Conservation (phyloP, 1,140 invertebrate species). For the Heterodera schachtii region DNA sequence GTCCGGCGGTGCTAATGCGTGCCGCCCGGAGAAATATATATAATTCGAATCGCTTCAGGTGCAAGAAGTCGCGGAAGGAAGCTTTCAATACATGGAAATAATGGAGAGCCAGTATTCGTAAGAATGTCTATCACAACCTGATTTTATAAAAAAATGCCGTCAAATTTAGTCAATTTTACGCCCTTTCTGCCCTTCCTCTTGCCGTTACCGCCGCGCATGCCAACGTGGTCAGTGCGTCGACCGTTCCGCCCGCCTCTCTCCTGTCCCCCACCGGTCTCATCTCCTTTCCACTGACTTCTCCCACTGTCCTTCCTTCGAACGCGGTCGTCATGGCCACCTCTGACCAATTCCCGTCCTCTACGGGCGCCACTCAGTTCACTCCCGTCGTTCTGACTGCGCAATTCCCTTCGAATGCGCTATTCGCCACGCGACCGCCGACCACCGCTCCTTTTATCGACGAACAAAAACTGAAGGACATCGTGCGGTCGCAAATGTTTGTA, state of each 20-base stretch:
- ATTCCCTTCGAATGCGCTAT: slow-evolving; percentile 34
- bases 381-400: slow-evolving; percentile 26
- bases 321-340: slow-evolving; percentile 31
- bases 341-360: slow-evolving; percentile 28
- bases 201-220: background rate
- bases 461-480: slow-evolving; percentile 57
- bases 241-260: slow-evolving; percentile 50
- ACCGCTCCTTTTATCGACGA: slow-evolving; percentile 33
- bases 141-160: background rate
- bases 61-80: slow-evolving; percentile 54
- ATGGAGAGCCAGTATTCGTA: slow-evolving; percentile 60
- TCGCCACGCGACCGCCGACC: slow-evolving; percentile 22
- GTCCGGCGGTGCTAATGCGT: too few relatives aligned
- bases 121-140: slow-evolving; percentile 7
- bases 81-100: slow-evolving; percentile 64
- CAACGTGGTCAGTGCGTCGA: background rate
- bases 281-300: slow-evolving; percentile 41
- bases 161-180: slow-evolving; percentile 52
- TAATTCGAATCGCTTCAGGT: background rate
- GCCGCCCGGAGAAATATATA: background rate
- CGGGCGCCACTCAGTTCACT: slow-evolving; percentile 25
- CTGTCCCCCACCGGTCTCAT: slow-evolving; percentile 52
- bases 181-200: slow-evolving; percentile 54
- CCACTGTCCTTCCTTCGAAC: slow-evolving; percentile 47
- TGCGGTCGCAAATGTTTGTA: slow-evolving; percentile 62